Evolutionary conservation across 1,140 invertebrate species (phyloP).

Genomic region (Sitophilus oryzae): DNA sequence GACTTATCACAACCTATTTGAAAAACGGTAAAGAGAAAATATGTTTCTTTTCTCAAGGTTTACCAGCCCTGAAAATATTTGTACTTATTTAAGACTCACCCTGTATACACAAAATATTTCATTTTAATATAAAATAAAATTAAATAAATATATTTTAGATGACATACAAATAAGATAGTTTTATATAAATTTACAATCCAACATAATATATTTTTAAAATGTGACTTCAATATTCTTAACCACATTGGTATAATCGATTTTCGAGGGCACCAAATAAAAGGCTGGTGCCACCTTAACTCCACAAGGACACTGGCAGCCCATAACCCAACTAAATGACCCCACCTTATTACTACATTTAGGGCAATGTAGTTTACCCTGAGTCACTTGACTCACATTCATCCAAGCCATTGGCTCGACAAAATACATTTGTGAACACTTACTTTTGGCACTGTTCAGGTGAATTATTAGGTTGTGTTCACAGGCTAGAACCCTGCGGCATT

Average conservation of each 20-base stretch:
- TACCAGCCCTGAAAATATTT: too few species aligned
- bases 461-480: constrained; percentile 69
- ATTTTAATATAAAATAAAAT: not conserved
- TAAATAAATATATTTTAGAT: not conserved
- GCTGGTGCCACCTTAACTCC: constrained; percentile 77
- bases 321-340: constrained; percentile 79
- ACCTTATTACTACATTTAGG: constrained; percentile 75
- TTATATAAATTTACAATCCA: too few species aligned
- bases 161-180: not conserved
- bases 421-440: constrained; percentile 63
- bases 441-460: constrained; percentile 49
- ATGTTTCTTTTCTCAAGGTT: too few species aligned
- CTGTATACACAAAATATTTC: too few species aligned
- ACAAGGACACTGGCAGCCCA: constrained; percentile 77
- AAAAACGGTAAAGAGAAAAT: too few species aligned
- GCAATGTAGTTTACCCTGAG: constrained; percentile 75
- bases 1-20: too few species aligned
- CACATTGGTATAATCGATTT: constrained; percentile 78
- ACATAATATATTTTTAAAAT: too few species aligned
- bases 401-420: constrained; percentile 77
- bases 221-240: constrained; percentile 82
- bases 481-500: constrained; percentile 72
- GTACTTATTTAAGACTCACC: too few species aligned
- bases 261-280: constrained; percentile 80
- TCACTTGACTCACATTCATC: constrained; percentile 68